These are phyloP conservation scores for Acronicta aceris DNA, from an alignment of 2,888 invertebrate genomes.

Conservation along the genomic window DNA sequence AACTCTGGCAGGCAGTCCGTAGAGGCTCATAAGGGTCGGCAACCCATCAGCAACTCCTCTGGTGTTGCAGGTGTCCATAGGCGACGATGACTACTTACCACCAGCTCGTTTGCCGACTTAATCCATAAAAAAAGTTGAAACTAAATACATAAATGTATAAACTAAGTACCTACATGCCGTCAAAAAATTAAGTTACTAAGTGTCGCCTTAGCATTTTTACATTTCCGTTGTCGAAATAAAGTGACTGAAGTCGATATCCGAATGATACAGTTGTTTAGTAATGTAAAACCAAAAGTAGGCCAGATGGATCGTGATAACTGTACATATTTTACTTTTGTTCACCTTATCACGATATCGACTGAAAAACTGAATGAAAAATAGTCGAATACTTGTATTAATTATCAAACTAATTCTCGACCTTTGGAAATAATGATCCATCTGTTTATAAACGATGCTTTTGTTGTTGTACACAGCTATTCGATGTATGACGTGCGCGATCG, in stretches of 20 bases:
- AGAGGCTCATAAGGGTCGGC: no score
- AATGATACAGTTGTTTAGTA: constrained; percentile 1
- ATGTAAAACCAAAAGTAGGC: not conserved
- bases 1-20: no score
- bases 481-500: constrained; percentile 50
- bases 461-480: constrained; percentile 49
- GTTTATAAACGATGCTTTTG: constrained; percentile 53
- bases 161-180: no score
- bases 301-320: constrained; percentile 20
- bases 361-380: not conserved
- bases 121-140: no score
- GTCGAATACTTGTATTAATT: not conserved
- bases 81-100: no score
- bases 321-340: constrained; percentile 6
- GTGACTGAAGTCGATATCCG: not conserved
- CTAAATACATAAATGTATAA: no score
- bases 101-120: no score
- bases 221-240: no score
- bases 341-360: constrained; percentile 1
- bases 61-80: no score
- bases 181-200: no score
- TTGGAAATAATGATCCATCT: constrained; percentile 12
- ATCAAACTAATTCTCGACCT: constrained; percentile 9
- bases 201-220: no score
- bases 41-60: no score